A percentile compares a stretch with the other conserved stretches of the same genome.
These are phyloP conservation scores for Psittacula echo DNA, from an alignment of 2,797 vertebrate genomes.

Conservation along the genomic window DNA sequence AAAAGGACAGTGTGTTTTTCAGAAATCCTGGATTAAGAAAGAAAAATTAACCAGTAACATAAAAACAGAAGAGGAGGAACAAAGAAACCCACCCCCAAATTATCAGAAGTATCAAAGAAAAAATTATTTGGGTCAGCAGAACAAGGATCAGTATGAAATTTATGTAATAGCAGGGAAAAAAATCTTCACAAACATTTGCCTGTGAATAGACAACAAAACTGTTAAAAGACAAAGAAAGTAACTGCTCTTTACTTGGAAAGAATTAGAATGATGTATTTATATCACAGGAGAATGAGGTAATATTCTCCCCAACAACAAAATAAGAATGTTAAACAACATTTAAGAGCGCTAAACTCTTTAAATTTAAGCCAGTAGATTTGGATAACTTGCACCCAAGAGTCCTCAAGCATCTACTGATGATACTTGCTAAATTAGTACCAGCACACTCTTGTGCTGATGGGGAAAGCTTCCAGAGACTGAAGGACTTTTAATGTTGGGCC, in stretches of 20 bases:
- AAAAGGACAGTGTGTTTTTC: neutral
- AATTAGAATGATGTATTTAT: neutral
- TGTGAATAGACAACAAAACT: neutral
- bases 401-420: constrained; percentile 1
- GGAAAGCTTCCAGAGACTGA: neutral
- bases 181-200: neutral
- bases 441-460: neutral
- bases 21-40: neutral
- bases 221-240: neutral
- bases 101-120: neutral
- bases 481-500: neutral
- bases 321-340: constrained; percentile 9
- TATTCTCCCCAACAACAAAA: neutral
- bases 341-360: neutral
- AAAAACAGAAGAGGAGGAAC: neutral
- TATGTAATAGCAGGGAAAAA: neutral
- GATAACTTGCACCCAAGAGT: neutral
- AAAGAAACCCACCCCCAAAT: neutral
- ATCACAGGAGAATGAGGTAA: constrained; percentile 25
- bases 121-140: neutral
- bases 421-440: neutral
- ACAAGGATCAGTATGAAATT: neutral
- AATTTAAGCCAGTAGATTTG: constrained; percentile 14
- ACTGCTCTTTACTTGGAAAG: constrained; percentile 6
- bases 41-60: neutral